These are phyloP conservation scores for Drosophila sulfurigaster DNA, from an alignment of 1,140 invertebrate species.

Conservation along the genomic window DNA sequence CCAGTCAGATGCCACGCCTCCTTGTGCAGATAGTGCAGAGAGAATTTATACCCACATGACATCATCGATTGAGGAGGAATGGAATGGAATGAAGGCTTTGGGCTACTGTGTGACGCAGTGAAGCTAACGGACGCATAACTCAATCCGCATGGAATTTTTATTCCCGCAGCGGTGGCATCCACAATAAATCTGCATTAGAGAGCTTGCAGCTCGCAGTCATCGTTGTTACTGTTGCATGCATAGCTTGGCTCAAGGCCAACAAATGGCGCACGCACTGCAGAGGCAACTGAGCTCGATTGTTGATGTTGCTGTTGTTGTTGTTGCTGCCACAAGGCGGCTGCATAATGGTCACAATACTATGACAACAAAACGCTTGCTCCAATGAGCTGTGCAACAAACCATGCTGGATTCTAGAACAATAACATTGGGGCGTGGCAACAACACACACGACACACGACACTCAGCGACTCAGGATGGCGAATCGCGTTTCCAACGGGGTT, in stretches of 20 bases:
- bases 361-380: conserved; percentile 32
- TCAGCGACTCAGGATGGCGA: conserved; percentile 2
- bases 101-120: conserved; percentile 43
- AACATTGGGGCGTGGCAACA: conserved; percentile 37
- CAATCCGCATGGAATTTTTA: conserved; percentile 83
- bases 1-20: conserved; percentile 30
- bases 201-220: conserved; percentile 16
- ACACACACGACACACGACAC: background rate
- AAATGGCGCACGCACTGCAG: conserved; percentile 54
- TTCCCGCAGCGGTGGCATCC: conserved; percentile 80
- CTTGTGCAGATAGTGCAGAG: conserved; percentile 15
- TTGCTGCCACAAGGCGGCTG: conserved; percentile 6
- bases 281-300: conserved; percentile 22
- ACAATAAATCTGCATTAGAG: conserved; percentile 84
- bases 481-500: conserved; percentile 48
- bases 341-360: conserved; percentile 38
- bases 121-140: conserved; percentile 83
- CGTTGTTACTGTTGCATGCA: conserved; percentile 24
- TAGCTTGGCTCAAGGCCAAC: conserved; percentile 57
- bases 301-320: background rate
- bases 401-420: conserved; percentile 33
- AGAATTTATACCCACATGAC: conserved; percentile 60
- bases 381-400: conserved; percentile 37
- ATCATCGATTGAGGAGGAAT: conserved; percentile 45
- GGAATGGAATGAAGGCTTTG: conserved; percentile 5